These are phyloP conservation scores for Pachyramphus minor DNA, from an alignment of 2,113 vertebrate species.

Conservation along the genomic window DNA sequence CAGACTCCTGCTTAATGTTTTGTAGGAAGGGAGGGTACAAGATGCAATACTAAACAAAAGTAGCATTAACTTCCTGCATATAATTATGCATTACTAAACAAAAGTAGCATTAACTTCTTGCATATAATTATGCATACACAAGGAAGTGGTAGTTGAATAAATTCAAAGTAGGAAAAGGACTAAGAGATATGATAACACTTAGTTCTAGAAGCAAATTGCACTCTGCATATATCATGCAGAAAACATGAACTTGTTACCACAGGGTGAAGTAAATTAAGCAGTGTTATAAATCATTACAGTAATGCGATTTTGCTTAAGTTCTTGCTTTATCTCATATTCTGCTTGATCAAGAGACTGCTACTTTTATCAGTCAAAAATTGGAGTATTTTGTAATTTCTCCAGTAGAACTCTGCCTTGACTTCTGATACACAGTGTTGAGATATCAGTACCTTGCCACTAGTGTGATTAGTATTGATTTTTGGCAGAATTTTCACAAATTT, in stretches of 20 bases:
- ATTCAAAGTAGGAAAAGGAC: not conserved
- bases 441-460: not conserved
- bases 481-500: not conserved
- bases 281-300: not conserved
- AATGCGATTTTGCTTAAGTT: not conserved
- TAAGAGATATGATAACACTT: not conserved
- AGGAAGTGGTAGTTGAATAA: not conserved
- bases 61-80: not conserved
- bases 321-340: not conserved
- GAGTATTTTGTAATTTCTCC: not conserved
- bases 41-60: not conserved
- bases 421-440: not conserved
- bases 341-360: not conserved
- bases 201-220: not conserved
- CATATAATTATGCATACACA: not conserved
- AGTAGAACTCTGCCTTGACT: not conserved
- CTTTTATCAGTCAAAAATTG: not conserved
- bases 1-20: not conserved
- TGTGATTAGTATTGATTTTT: not conserved
- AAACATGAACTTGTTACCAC: not conserved
- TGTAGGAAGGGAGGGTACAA: not conserved
- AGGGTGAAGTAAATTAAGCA: not conserved
- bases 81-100: not conserved
- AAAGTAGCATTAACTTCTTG: not conserved
- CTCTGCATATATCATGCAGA: not conserved